Percentiles rank a stretch among this genome's conserved stretches.
These are phyloP conservation scores for Rhinatrema bivittatum DNA, from an alignment of 2,797 vertebrate genomes.

Conservation along the genomic window DNA sequence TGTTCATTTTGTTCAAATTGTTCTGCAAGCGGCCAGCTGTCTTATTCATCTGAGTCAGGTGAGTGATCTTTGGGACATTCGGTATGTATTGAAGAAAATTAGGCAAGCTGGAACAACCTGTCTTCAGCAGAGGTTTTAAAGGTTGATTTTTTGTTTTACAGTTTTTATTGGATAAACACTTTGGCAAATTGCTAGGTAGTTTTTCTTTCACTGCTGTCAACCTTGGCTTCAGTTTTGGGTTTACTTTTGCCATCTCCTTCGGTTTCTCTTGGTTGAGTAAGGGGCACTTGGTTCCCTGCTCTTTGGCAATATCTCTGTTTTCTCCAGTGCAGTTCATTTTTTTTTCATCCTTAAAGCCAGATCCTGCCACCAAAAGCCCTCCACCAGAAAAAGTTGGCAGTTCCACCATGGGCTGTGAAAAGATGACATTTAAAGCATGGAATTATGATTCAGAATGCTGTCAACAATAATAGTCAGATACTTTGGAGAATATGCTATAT, in stretches of 20 bases:
- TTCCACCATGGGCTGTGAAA: constrained; percentile 23
- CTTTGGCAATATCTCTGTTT: too few species aligned
- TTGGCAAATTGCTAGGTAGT: neutral
- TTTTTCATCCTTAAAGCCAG: constrained; percentile 11
- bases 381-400: constrained; percentile 9
- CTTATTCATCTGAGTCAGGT: neutral
- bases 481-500: too few species aligned
- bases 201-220: neutral
- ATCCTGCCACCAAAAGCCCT: constrained; percentile 32
- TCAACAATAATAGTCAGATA: too few species aligned
- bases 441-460: too few species aligned
- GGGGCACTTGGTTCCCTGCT: neutral
- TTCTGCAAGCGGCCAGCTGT: fast-evolving
- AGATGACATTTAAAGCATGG: too few species aligned
- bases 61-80: neutral
- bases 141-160: neutral
- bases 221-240: neutral
- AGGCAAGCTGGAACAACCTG: neutral
- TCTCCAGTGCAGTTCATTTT: too few species aligned
- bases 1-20: neutral
- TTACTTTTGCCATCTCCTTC: fast-evolving
- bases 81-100: neutral
- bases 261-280: neutral
- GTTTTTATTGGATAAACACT: neutral
- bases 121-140: neutral